Conservation (phyloP, 2,888 invertebrate genomes). For the Scaptomyza reducta region DNA sequence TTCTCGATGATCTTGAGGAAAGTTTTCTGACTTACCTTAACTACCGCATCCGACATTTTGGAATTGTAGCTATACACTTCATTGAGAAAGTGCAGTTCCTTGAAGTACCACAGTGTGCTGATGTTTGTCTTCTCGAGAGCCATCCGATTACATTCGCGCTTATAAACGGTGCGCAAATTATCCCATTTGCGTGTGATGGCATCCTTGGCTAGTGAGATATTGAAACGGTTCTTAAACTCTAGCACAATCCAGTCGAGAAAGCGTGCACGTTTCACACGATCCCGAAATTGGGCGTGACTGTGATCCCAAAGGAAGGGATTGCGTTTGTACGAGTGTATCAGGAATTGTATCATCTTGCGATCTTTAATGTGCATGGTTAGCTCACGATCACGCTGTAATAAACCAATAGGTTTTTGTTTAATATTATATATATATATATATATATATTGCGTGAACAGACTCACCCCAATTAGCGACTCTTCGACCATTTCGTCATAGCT, state of each 20-base stretch:
- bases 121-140: slow-evolving; percentile 80
- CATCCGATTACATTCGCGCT: slow-evolving; percentile 82
- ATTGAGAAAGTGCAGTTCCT: slow-evolving; percentile 80
- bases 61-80: slow-evolving; percentile 79
- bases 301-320: slow-evolving; percentile 82
- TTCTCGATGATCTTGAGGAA: not conserved
- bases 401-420: not conserved
- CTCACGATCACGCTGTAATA: slow-evolving; percentile 62
- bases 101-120: slow-evolving; percentile 81
- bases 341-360: slow-evolving; percentile 81
- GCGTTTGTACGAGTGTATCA: slow-evolving; percentile 80
- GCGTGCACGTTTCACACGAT: slow-evolving; percentile 78
- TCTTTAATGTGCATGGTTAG: slow-evolving; percentile 81
- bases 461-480: slow-evolving; percentile 78
- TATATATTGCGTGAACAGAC: slow-evolving; percentile 14
- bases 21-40: slow-evolving; percentile 66
- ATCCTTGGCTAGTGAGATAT: slow-evolving; percentile 77
- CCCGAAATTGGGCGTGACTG: slow-evolving; percentile 80
- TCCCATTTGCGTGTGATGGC: slow-evolving; percentile 82
- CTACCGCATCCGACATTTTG: slow-evolving; percentile 76
- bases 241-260: slow-evolving; percentile 80
- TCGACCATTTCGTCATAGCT: slow-evolving; percentile 82
- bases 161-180: slow-evolving; percentile 81
- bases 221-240: slow-evolving; percentile 80
- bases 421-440: too few species aligned